Percentiles rank a stretch among this genome's conserved stretches.
These are phyloP conservation scores for Troides oblongomaculatus DNA, from an alignment of 2,888 invertebrate species.

Conservation along the genomic window DNA sequence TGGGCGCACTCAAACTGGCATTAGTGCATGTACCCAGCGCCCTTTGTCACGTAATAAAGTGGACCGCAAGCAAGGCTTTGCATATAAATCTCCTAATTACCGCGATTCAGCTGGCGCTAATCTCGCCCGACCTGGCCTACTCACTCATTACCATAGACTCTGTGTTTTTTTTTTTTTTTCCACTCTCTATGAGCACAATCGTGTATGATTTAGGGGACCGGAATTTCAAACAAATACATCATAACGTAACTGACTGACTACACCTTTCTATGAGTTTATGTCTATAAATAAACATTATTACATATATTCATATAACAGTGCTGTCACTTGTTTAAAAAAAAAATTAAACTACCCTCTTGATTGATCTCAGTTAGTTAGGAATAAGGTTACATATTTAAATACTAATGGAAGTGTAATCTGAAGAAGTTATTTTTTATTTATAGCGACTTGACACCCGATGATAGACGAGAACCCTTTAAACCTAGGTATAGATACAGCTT, in stretches of 20 bases:
- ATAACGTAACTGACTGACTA: slow-evolving; percentile 18
- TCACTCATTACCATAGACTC: slow-evolving; percentile 62
- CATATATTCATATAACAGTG: too few relatives aligned
- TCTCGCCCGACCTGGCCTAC: slow-evolving; percentile 58
- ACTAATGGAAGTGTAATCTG: too few relatives aligned
- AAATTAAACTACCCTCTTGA: too few relatives aligned
- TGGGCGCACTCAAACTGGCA: slow-evolving; percentile 62
- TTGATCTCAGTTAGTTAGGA: too few relatives aligned
- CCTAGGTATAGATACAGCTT: too few relatives aligned
- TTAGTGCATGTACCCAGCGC: slow-evolving; percentile 61
- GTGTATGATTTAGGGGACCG: slow-evolving; percentile 68
- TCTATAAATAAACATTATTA: too few relatives aligned
- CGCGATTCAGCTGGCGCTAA: slow-evolving; percentile 66
- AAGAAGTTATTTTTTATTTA: too few relatives aligned
- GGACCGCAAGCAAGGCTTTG: slow-evolving; percentile 74
- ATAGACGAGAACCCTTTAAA: too few relatives aligned
- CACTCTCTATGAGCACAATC: slow-evolving; percentile 50
- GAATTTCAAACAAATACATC: slow-evolving; percentile 38
- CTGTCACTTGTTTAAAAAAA: too few relatives aligned
- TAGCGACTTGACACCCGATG: too few relatives aligned
- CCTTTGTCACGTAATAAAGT: slow-evolving; percentile 74
- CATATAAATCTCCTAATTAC: slow-evolving; percentile 80
- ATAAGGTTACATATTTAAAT: too few relatives aligned
- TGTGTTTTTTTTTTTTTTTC: slow-evolving; percentile 38
- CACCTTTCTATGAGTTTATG: too few relatives aligned